phyloP scores from a whole-genome alignment of 1,140 invertebrate species.

The Harpegnathos saltator region DNA sequence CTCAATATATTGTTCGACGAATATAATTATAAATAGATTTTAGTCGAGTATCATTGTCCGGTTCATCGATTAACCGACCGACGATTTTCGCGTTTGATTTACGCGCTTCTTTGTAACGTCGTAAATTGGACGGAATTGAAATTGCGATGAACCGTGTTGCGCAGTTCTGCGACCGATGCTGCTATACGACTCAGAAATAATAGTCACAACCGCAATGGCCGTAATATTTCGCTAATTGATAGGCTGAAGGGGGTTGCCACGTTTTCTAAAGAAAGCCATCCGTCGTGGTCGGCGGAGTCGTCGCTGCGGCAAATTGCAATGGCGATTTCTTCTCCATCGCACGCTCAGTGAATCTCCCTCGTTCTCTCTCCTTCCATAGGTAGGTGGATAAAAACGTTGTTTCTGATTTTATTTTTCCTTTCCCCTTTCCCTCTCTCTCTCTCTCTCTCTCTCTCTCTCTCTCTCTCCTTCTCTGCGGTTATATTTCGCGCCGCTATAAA shows the following conservation, averaged over 20 bases:
- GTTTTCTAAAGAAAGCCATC: conserved; percentile 80
- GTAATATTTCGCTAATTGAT: conserved; percentile 79
- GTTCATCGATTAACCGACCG: too few species aligned
- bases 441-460: too few species aligned
- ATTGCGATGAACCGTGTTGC: conserved; percentile 9
- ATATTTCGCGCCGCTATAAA: conserved; percentile 10
- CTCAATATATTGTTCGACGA: too few species aligned
- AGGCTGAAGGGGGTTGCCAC: conserved; percentile 66
- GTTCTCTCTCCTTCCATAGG: too few species aligned
- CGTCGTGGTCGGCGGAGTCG: conserved; percentile 36
- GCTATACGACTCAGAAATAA: conserved; percentile 66
- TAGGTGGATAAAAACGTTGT: too few species aligned
- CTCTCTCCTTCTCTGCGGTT: conserved; percentile 11
- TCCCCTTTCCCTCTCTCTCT: too few species aligned
- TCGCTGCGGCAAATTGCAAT: conserved; percentile 52
- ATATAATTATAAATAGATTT: too few species aligned
- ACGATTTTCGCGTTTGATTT: neutral
- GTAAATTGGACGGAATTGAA: conserved; percentile 12
- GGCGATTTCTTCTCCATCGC: conserved; percentile 59
- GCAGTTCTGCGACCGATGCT: conserved; percentile 1
- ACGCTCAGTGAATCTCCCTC: conserved; percentile 33
- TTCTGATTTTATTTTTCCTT: too few species aligned
- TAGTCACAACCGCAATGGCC: conserved; percentile 68
- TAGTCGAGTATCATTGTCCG: too few species aligned
- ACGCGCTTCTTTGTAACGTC: neutral